Percentiles rank a stretch among this genome's conserved stretches.
These are phyloP conservation scores for Lypha dubia DNA, from an alignment of 2,888 invertebrate species.

Conservation along the genomic window DNA sequence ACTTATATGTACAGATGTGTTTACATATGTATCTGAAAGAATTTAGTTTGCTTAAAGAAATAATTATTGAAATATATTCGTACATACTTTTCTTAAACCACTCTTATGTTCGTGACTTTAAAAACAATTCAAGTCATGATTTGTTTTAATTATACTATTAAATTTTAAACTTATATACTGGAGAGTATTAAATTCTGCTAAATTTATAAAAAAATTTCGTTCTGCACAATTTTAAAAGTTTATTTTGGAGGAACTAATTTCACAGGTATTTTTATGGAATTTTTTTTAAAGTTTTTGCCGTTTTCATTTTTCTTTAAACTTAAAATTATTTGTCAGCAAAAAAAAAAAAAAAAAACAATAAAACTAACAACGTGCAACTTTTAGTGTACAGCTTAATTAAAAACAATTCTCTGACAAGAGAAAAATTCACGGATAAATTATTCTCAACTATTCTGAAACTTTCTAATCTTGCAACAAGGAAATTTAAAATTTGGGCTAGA, in stretches of 20 bases:
- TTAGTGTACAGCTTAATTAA: too few relatives aligned
- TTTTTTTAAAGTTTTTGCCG: not conserved
- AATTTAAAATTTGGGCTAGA: too few relatives aligned
- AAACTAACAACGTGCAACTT: too few relatives aligned
- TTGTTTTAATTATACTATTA: constrained; percentile 2
- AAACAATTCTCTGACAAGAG: too few relatives aligned
- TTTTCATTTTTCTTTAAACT: not conserved
- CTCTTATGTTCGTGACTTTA: not conserved
- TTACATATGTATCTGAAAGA: not conserved
- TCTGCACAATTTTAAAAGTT: not conserved
- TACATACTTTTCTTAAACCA: not conserved
- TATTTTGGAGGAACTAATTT: not conserved
- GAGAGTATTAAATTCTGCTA: not conserved
- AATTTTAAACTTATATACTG: not conserved
- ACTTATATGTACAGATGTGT: too few relatives aligned
- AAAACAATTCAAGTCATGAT: constrained; percentile 8
- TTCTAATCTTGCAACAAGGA: too few relatives aligned
- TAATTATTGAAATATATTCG: not conserved
- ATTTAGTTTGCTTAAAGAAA: not conserved
- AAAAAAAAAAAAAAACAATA: too few relatives aligned
- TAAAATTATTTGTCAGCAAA: too few relatives aligned
- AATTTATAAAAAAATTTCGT: not conserved
- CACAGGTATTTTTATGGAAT: not conserved
- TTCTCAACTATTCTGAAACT: too few relatives aligned
- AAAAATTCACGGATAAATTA: too few relatives aligned